Evolutionary conservation across 64 coral and sea anemone species (phyloP), one percentile per base, ranked within the genome.

Genomic region (Pachyseris speciosa): DNA sequence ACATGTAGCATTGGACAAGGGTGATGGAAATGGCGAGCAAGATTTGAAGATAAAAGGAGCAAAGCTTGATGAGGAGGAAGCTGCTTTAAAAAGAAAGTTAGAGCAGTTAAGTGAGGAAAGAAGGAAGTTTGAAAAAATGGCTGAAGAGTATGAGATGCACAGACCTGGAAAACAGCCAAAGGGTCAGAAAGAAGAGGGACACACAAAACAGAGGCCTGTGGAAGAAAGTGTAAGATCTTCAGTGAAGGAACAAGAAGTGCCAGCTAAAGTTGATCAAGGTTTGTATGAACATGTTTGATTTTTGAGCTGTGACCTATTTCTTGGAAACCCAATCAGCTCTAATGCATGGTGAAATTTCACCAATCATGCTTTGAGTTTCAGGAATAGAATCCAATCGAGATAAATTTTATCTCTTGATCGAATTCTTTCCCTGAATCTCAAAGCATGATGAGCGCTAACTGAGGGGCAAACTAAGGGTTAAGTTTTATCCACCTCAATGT

Each of bases 211-310:
- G 15, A 61, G 15, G n/a, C 25, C 31, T 36, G 27, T 16, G 10
- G 22, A 57, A 5, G 16, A 55, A 20, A 79, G 15, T 22, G 29
- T 30, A 34, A 51, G 7, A 79, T 7, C 64, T 20, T 5, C 36
- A 3, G 30, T 22, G 2, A 71, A 39, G 34, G 16, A 40, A 34
- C 19, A 38, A 22, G 37, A 71, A 71, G 16, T 40, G 2, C 67
- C 67, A 39, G 34, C 67, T 22, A 71, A 37, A 71, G 67, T 71
- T 40, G 67, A 71, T 38, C 67, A 41, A 71, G 67, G 67, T 71
- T 39, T n/a, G 67, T 40, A 20, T 39, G 22, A 29, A 28, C 10
- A 29, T 67, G 24, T 5, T 67, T 33, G 16, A 1, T 26, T 61
- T 61, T 25, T 25, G 58, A 25, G 20, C 27, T 5, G 12, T 25